These are phyloP conservation scores for Gorilla gorilla DNA, from an alignment of 2,113 vertebrate species.

Conservation along the genomic window DNA sequence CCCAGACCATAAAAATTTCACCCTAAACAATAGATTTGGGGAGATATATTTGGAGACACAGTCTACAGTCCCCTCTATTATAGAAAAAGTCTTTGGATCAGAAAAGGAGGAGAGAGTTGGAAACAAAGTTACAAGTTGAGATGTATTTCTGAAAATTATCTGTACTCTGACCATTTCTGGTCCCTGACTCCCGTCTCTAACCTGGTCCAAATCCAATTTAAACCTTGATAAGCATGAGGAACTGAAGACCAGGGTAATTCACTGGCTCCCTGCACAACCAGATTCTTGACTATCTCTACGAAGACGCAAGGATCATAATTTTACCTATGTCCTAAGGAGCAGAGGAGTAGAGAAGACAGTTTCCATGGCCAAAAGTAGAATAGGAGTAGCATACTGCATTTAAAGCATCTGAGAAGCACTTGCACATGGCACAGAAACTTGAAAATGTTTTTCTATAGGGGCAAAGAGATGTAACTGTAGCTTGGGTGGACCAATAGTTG, in stretches of 20 bases:
- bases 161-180: not conserved
- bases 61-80: not conserved
- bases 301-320: not conserved
- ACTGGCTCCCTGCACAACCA: not conserved
- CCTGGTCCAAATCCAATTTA: not conserved
- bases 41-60: not conserved
- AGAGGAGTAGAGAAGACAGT: not conserved
- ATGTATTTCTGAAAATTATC: conserved; percentile 17
- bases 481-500: not conserved
- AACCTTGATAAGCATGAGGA: not conserved
- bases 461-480: not conserved
- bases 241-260: not conserved
- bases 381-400: not conserved
- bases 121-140: not conserved
- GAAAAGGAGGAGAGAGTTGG: not conserved
- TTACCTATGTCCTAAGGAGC: not conserved
- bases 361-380: not conserved
- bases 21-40: not conserved
- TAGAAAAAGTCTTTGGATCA: not conserved
- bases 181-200: not conserved
- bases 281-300: not conserved
- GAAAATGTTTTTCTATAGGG: not conserved
- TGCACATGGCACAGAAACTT: not conserved
- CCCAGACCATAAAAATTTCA: not conserved
- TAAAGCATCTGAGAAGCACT: not conserved